Evolutionary conservation across 2,888 invertebrate species (phyloP), one percentile per base, ranked within the genome.

Genomic region (Nasonia oneida): DNA sequence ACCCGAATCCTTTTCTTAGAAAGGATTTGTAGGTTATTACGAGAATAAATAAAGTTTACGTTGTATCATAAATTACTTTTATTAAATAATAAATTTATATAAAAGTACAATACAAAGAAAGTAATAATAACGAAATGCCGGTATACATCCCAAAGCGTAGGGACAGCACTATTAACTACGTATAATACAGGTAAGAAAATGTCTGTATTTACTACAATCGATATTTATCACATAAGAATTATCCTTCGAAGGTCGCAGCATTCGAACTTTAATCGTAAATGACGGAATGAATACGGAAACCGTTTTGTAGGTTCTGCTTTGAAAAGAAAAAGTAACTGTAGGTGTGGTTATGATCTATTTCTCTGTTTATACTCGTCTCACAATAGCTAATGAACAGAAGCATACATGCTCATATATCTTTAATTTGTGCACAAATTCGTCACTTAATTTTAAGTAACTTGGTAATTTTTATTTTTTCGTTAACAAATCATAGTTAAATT

Each of bases 11-110:
- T 61, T 61, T n/a, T 61, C 71, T 12, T 64, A 50, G 12, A 47
- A 0, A 29, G 33, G 14, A 53, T 75, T 0, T 50, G 37, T 10
- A 29, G 29, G 75, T 53, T 29, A 23, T 12, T 61, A 23, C 1
- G 5, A 4, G 1, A 61, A 61, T 61, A 61, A 61, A 61, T 61
- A 57, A 57, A 15, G 23, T 61, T 61, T 61, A 61, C 23, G n/a
- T 61, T 79, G 29, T 81, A 85, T 77, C 14, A 85, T 85, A 81
- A 85, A 85, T 85, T 85, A 81, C 50, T 85, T 85, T 85, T 85
- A 85, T 85, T 85, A 85, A 81, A 76, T 84, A 84, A 85, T 85
- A 71, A 57, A 83, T 70, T 64, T 78, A 71, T 76, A 81, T 81
- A 85, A 81, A 77, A 81, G 61, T 81, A 81, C 85, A 85, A 23